Conservation (phyloP, 2,797 vertebrate genomes). For the Siniperca undulata region DNA sequence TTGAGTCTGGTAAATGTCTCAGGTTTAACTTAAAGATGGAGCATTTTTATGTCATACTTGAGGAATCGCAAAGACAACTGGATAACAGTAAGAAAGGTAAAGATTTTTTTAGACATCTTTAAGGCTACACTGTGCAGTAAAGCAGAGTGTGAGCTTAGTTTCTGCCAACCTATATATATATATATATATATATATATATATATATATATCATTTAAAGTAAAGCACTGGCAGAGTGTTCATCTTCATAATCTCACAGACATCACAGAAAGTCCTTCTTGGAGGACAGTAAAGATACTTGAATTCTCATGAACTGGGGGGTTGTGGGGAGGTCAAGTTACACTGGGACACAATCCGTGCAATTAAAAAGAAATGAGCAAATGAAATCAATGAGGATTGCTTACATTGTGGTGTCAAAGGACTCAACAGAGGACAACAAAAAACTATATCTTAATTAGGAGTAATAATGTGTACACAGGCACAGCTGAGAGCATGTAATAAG, state of each 20-base stretch:
- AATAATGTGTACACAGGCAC: constrained; percentile 55
- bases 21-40: constrained; percentile 26
- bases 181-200: constrained; percentile 27
- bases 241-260: constrained; percentile 62
- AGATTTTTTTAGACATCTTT: not conserved
- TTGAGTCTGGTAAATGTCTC: constrained; percentile 13
- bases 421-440: constrained; percentile 78
- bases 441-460: constrained; percentile 81
- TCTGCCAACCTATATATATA: constrained; percentile 21
- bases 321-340: constrained; percentile 79
- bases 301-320: constrained; percentile 65
- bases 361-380: constrained; percentile 87
- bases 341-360: constrained; percentile 78
- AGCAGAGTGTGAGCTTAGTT: not conserved
- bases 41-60: constrained; percentile 14
- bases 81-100: not conserved
- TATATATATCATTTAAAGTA: constrained; percentile 52
- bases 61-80: not conserved
- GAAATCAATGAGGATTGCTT: constrained; percentile 85
- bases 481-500: not conserved
- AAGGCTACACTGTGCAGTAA: not conserved
- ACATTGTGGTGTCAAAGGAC: constrained; percentile 82
- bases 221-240: constrained; percentile 51
- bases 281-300: constrained; percentile 65
- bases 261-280: constrained; percentile 61